These are phyloP conservation scores for Sepiola atlantica DNA, from an alignment of 2,888 invertebrate genomes.

Conservation along the genomic window DNA sequence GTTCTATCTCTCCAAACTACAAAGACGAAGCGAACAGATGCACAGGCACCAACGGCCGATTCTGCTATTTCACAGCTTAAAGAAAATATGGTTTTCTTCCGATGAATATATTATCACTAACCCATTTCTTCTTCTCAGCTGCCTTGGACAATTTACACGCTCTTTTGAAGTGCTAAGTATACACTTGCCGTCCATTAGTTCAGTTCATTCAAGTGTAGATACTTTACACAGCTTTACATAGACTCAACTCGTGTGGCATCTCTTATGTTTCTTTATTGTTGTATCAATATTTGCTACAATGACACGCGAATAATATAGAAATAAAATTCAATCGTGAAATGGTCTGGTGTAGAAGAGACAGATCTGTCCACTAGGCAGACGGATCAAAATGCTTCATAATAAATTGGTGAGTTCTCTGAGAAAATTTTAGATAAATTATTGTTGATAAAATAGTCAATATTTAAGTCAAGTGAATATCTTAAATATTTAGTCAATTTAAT, in stretches of 20 bases:
- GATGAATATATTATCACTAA: constrained; percentile 9
- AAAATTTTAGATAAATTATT: too few species aligned
- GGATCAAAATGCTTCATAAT: too few species aligned
- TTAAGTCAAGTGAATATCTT: too few species aligned
- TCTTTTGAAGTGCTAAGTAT: background rate
- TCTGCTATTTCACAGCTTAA: background rate
- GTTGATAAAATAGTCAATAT: too few species aligned
- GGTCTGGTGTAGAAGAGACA: background rate
- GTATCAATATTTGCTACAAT: background rate
- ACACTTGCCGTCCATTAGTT: background rate
- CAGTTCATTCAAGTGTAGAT: background rate
- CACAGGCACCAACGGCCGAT: background rate
- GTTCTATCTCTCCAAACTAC: background rate
- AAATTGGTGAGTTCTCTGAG: too few species aligned
- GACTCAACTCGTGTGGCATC: background rate
- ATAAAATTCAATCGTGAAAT: background rate
- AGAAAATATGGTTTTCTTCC: background rate
- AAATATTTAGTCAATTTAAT: too few species aligned
- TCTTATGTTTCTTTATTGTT: background rate
- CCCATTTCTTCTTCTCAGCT: background rate
- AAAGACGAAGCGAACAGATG: background rate
- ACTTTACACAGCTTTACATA: background rate
- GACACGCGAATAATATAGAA: background rate
- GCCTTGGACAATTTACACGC: background rate
- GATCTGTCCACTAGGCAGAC: background rate